Evolutionary conservation across 2,888 invertebrate genomes (phyloP).

Genomic region (Melipona bicolor): DNA sequence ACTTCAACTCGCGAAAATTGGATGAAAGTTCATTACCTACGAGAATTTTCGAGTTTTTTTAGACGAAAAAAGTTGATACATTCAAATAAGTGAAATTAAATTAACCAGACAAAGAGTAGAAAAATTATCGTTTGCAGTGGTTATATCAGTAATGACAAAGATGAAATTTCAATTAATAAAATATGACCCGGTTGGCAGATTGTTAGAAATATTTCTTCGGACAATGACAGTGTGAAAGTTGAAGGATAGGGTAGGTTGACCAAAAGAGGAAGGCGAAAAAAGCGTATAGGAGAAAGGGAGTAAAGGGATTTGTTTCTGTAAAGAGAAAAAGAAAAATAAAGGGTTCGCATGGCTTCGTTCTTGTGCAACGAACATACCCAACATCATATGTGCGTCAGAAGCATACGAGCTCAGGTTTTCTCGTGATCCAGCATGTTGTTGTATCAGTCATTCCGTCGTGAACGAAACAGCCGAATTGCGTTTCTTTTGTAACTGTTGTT

Average conservation of each 20-base stretch:
- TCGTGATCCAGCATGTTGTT: constrained; percentile 8
- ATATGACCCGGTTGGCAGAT: not conserved
- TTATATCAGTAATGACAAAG: not conserved
- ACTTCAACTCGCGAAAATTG: not conserved
- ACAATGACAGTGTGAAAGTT: constrained; percentile 34
- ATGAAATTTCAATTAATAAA: too few species aligned
- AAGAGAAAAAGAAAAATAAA: not conserved
- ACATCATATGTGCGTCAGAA: constrained; percentile 8
- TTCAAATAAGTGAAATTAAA: not conserved
- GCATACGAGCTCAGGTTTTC: not conserved
- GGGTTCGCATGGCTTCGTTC: constrained; percentile 33
- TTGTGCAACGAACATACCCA: constrained; percentile 34
- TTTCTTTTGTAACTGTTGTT: constrained; percentile 79
- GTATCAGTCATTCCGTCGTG: constrained; percentile 68
- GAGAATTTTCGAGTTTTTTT: not conserved
- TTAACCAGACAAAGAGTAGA: not conserved
- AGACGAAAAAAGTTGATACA: not conserved
- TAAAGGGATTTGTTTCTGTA: not conserved
- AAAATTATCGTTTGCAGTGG: not conserved
- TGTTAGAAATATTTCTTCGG: not conserved
- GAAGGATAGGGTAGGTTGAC: constrained; percentile 36
- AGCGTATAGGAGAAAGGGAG: constrained; percentile 14
- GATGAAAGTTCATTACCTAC: not conserved
- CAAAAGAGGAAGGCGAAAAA: constrained; percentile 58
- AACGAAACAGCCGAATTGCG: constrained; percentile 61